Conservation (phyloP, 2,113 vertebrate genomes). For the Seriola dumerili region DNA sequence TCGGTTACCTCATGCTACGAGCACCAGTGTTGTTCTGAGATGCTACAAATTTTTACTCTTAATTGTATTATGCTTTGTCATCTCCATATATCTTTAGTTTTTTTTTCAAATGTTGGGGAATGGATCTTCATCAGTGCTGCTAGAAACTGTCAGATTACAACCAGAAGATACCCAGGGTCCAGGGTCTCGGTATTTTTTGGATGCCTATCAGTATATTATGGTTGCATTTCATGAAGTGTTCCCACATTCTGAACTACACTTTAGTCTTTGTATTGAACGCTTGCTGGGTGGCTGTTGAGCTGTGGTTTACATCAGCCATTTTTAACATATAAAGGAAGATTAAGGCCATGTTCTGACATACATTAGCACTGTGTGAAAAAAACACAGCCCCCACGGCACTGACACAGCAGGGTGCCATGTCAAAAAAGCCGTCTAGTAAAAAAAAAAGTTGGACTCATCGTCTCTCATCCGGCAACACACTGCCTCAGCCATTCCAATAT, state of each 20-base stretch:
- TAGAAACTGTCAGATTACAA: background rate
- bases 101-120: no score
- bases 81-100: no score
- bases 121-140: no score
- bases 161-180: background rate
- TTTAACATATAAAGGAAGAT: background rate
- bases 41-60: background rate
- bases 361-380: background rate
- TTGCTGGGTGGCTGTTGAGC: background rate
- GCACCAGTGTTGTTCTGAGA: background rate
- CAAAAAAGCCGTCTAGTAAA: background rate
- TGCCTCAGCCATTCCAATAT: background rate
- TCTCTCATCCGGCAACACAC: background rate
- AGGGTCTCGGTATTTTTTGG: background rate
- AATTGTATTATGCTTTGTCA: no score
- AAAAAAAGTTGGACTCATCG: background rate
- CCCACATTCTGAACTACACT: background rate
- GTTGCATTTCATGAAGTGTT: background rate
- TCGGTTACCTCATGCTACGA: background rate
- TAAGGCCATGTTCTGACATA: background rate
- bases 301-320: background rate
- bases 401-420: background rate
- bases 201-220: no score
- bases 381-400: background rate
- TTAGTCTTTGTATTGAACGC: background rate